Conservation (phyloP, 2,888 invertebrate species). For the Hirtodrosophila trivittata region DNA sequence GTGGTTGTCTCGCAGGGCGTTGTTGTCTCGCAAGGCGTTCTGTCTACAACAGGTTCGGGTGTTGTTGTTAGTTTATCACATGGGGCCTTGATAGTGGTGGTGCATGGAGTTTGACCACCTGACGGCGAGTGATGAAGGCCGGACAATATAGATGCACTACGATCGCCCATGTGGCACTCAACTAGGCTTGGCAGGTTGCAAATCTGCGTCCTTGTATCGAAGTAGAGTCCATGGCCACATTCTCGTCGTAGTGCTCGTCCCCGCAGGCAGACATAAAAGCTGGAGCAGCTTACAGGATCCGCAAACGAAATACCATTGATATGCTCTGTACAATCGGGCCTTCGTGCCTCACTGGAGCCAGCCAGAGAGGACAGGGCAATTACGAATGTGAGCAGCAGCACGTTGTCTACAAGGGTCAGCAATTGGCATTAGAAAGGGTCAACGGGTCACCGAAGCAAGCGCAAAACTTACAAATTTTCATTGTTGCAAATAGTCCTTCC, state of each 20-base stretch:
- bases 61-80: conserved; percentile 23
- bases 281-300: conserved; percentile 54
- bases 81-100: too few species aligned
- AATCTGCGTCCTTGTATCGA: conserved; percentile 48
- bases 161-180: conserved; percentile 47
- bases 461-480: conserved; percentile 58
- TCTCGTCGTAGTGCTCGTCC: conserved; percentile 45
- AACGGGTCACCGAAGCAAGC: too few species aligned
- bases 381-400: conserved; percentile 52
- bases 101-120: too few species aligned
- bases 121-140: too few species aligned
- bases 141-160: conserved; percentile 26
- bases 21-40: conserved; percentile 6
- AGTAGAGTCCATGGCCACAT: conserved; percentile 44
- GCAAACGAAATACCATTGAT: conserved; percentile 48
- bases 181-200: conserved; percentile 46
- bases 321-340: conserved; percentile 47
- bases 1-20: conserved; percentile 4
- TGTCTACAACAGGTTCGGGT: not conserved
- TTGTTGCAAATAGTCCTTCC: conserved; percentile 39
- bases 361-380: conserved; percentile 33
- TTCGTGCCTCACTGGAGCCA: conserved; percentile 30
- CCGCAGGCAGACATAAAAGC: conserved; percentile 53
- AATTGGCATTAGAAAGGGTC: too few species aligned
- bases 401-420: conserved; percentile 34